phyloP scores from a whole-genome alignment of 2,888 invertebrate genomes.

The Drosophila conformis region DNA sequence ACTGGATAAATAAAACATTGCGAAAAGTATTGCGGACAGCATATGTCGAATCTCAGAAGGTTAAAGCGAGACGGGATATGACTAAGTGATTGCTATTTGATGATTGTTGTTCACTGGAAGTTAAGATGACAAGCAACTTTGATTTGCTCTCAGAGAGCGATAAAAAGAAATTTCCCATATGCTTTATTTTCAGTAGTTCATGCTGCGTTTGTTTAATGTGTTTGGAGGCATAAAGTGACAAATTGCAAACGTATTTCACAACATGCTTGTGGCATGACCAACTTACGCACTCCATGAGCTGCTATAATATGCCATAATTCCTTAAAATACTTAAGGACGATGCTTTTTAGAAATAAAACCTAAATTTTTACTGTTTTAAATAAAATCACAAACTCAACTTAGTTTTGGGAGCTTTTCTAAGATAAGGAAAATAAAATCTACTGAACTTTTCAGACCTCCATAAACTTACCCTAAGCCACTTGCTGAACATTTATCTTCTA shows the following conservation, averaged over 20 bases:
- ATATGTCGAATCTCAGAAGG: constrained; percentile 7
- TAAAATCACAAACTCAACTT: neutral
- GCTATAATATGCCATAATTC: constrained; percentile 2
- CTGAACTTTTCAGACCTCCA: neutral
- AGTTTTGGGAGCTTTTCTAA: neutral
- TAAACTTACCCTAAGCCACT: constrained; percentile 7
- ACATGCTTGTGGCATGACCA: constrained; percentile 34
- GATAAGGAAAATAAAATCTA: neutral
- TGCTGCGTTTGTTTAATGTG: constrained; percentile 31
- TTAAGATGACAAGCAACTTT: constrained; percentile 31
- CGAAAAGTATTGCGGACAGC: constrained; percentile 10
- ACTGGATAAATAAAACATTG: constrained; percentile 48
- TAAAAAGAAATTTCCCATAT: constrained; percentile 20
- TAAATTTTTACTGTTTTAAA: neutral
- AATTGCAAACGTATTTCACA: constrained; percentile 46
- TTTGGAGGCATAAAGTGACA: constrained; percentile 28
- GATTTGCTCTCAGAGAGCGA: constrained; percentile 33
- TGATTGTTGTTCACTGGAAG: constrained; percentile 24
- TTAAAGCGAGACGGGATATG: constrained; percentile 10
- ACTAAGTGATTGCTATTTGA: constrained; percentile 45
- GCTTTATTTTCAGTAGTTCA: constrained; percentile 10
- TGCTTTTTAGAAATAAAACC: neutral
- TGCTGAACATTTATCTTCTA: constrained; percentile 7
- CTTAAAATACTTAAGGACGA: neutral
- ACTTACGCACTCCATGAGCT: constrained; percentile 14